Percentiles rank a stretch among this genome's conserved stretches.
phyloP scores from a whole-genome alignment of 2,888 invertebrate genomes.

The Pandemis heparana region DNA sequence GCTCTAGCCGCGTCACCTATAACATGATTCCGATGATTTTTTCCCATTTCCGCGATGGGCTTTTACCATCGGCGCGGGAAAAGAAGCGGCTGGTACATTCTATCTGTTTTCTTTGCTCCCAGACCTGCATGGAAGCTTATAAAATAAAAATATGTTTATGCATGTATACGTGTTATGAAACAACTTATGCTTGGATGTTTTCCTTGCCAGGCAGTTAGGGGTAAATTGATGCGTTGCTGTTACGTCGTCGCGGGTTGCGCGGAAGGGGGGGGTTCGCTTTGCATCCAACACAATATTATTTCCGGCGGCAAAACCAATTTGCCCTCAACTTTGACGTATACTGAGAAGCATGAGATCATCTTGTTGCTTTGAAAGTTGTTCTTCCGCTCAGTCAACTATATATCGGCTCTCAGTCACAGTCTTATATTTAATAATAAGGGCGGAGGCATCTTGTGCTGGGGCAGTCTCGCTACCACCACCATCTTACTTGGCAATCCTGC shows the following conservation, averaged over 20 bases:
- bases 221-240: background rate
- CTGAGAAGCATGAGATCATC: background rate
- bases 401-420: background rate
- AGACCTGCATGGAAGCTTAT: no score
- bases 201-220: background rate
- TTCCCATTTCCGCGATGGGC: no score
- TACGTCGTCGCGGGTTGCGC: background rate
- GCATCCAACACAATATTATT: background rate
- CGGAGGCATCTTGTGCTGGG: no score
- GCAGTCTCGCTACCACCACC: no score
- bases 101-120: no score
- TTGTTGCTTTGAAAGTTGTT: background rate
- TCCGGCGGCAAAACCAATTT: constrained; percentile 1
- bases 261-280: background rate
- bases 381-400: background rate
- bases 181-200: background rate
- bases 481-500: no score
- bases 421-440: background rate
- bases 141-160: background rate
- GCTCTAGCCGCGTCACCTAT: no score
- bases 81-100: no score
- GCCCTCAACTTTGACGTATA: background rate
- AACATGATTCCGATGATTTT: no score
- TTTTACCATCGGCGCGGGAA: no score
- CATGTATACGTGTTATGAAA: background rate